Base-by-base conservation (phyloP, 2,888 invertebrate genomes). In the Phalera bucephala region DNA sequence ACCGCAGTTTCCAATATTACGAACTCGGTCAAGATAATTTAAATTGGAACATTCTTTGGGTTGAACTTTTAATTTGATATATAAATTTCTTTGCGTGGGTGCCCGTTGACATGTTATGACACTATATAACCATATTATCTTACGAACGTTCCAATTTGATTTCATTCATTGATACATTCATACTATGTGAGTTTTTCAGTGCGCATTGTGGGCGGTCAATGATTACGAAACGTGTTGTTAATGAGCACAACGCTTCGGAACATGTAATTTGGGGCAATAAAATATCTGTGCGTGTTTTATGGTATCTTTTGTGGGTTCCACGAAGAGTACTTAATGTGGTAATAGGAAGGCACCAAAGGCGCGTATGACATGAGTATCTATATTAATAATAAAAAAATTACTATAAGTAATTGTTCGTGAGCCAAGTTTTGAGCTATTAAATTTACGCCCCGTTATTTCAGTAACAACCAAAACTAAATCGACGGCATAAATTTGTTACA, bases 191-290 rank as follows among this genome's bases (percentile, higher is more conserved):
- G 35, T 54, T 54, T 56, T 57, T 53, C 36, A 25, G 49, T 43
- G 40, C 30, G 37, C 35, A 38, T 46, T 40, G 52, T 56, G 41
- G 57, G 44, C 44, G 45, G 36, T 35, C 45, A 41, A 41, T 52
- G 39, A 40, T 57, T 57, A 52, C 42, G 45, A 46, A 56, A 57
- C 40, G 53, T 56, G 48, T 53, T 31, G 49, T 65, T 65, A 65
- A 52, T 55, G 58, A 54, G 52, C 53, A 62, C 65, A 72, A 68
- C 52, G 68, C 68, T 69, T 69, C 52, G 66, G 62, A 72, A 73
- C 70, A 52, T 73, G 63, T 76, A 72, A 74, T 76, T 77, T 71
- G 50, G 49, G 54, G 71, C 68, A 64, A 74, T 78, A 72, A 72
- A 75, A 64, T 60, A 42, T 52, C 35, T 47, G 46, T 42, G 47